Evolutionary conservation across 2,888 invertebrate genomes (phyloP), one percentile per base, ranked within the genome.

Genomic region (Stenoptilia bipunctidactyla): DNA sequence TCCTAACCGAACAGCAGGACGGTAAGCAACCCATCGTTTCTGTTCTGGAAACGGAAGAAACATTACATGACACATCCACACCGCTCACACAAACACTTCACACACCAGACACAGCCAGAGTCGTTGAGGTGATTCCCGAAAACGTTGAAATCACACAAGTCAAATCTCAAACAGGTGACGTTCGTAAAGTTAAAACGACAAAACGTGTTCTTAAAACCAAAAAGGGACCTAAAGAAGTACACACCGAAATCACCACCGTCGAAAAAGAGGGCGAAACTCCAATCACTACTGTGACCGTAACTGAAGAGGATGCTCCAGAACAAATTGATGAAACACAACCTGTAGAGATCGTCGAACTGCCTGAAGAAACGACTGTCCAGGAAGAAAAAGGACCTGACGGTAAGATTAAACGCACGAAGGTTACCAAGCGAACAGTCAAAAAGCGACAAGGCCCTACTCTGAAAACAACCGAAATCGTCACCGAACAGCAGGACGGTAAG

Each of bases 21-120:
- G 39, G 37, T 30, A 38, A 42, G 33, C 58, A 56, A 43, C 57
- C 80, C 52, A 50, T 75, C 56, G 58, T 68, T 42, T 47, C 69
- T 2, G 65, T 75, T 47, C 53, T 66, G 34, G 59, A 65, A 34
- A 50, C 67, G 48, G 20, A 60, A 55, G 36, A 59, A 27, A 9
- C 55, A 42, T 68, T 10, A 30, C 47, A 58, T 1, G 55, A 55
- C 43, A 47, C 47, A 15, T 42, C 45, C 2, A 55, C 54, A 25
- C 51, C 45, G 42, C 66, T 55, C 36, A 10, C 20, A 15, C 37
- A 27, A 44, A 14, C 38, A 38, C 46, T 65, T 39, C 42, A 60
- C 5, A 61, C 66, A 13, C n/a, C n/a, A n/a, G 62, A 62, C 43
- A 27, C 13, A n/a, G 36, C 38, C 9, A 1, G 43, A 27, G 39